Percentiles rank a stretch among this genome's conserved stretches.
Evolutionary conservation across 2,888 invertebrate genomes (phyloP).

Genomic region (Scelioninae gen. 2): DNA sequence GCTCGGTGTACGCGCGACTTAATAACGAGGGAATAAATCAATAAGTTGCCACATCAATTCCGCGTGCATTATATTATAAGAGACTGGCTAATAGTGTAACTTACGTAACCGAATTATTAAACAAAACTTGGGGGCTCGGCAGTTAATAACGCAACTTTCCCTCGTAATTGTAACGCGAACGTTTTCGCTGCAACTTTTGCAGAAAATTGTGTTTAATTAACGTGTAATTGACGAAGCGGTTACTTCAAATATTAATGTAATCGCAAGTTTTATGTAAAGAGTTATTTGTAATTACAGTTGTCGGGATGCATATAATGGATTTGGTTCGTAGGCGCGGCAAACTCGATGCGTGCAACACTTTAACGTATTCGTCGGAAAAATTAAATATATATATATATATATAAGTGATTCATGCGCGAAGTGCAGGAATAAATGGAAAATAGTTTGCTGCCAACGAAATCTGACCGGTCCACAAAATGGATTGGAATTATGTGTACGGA

Average conservation of each 20-base stretch:
- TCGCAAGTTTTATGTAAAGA: not conserved
- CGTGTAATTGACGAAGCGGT: not conserved
- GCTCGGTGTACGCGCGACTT: conserved; percentile 3
- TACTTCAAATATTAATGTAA: conserved; percentile 14
- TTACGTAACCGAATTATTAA: conserved; percentile 44
- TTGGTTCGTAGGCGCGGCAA: no score
- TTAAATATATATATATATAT: no score
- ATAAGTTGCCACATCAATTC: conserved; percentile 30
- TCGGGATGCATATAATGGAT: no score
- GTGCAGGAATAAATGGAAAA: no score
- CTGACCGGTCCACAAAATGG: no score
- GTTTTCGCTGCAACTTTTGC: not conserved
- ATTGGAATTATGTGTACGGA: no score
- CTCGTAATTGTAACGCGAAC: conserved; percentile 16
- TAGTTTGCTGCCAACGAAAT: no score
- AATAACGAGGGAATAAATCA: conserved; percentile 35
- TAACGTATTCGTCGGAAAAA: no score
- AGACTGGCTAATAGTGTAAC: conserved; percentile 24
- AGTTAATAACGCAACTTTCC: conserved; percentile 36
- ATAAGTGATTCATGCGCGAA: no score
- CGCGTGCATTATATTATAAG: conserved; percentile 19
- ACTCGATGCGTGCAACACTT: no score
- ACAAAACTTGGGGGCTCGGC: conserved; percentile 38
- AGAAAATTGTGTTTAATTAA: conserved; percentile 18
- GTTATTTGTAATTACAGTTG: not conserved